These are phyloP conservation scores for Venturia canescens DNA, from an alignment of 1,140 invertebrate genomes.

Conservation along the genomic window DNA sequence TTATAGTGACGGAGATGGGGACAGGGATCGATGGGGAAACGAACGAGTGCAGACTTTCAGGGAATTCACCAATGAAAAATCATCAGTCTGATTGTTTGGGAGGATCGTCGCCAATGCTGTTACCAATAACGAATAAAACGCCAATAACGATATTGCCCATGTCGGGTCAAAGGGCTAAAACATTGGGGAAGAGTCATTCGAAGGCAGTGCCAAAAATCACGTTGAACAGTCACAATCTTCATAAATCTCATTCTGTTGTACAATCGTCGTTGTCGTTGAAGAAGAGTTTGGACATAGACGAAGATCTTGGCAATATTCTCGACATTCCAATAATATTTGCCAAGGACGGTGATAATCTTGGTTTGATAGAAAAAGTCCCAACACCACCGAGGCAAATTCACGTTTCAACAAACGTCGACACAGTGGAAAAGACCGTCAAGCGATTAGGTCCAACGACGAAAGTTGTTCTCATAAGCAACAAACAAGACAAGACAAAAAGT, in stretches of 20 bases:
- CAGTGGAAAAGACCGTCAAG: neutral
- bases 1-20: conserved; percentile 69
- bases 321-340: conserved; percentile 83
- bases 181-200: conserved; percentile 50
- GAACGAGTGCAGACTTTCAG: conserved; percentile 38
- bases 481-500: conserved; percentile 66
- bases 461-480: conserved; percentile 70
- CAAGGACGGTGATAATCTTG: conserved; percentile 79
- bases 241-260: conserved; percentile 54
- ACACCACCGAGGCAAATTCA: conserved; percentile 54
- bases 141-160: conserved; percentile 61
- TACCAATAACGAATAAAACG: conserved; percentile 50
- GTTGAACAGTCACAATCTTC: conserved; percentile 60
- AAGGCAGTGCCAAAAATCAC: conserved; percentile 76
- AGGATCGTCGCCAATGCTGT: conserved; percentile 58
- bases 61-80: conserved; percentile 54
- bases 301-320: conserved; percentile 80
- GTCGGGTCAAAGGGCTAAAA: conserved; percentile 57
- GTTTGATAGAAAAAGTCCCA: conserved; percentile 65
- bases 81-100: conserved; percentile 51
- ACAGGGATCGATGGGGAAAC: conserved; percentile 58
- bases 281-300: conserved; percentile 71
- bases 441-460: conserved; percentile 58
- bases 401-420: conserved; percentile 46
- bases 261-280: conserved; percentile 48